phyloP scores from a whole-genome alignment of 2,888 invertebrate genomes.

The Diadegma fenestrale region DNA sequence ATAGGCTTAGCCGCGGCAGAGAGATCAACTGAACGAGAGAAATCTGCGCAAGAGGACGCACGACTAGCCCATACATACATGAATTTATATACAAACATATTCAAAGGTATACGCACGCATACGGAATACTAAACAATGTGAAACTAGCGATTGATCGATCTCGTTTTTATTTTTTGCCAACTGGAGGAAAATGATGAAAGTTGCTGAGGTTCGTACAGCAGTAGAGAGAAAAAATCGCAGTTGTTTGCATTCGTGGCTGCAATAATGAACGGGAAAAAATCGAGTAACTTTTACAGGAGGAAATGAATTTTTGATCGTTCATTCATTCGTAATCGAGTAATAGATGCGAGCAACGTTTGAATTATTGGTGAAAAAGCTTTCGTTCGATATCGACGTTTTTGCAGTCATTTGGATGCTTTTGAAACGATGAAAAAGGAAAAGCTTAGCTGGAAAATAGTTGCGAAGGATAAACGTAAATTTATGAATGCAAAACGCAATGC shows the following conservation, averaged over 20 bases:
- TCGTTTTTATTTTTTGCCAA: slow-evolving; percentile 16
- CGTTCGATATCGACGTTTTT: background rate
- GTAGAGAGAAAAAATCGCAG: background rate
- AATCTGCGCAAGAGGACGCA: slow-evolving; percentile 60
- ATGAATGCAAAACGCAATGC: background rate
- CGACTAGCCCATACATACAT: slow-evolving; percentile 16
- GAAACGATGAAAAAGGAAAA: background rate
- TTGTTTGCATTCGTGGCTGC: background rate
- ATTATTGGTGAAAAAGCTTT: background rate
- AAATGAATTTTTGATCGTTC: background rate
- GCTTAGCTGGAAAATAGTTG: background rate
- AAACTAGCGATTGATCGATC: slow-evolving; percentile 36
- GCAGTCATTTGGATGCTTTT: background rate
- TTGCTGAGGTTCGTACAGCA: background rate
- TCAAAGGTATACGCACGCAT: background rate
- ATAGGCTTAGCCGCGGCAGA: slow-evolving; percentile 66
- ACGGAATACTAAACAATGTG: slow-evolving; percentile 37
- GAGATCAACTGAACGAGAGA: slow-evolving; percentile 67
- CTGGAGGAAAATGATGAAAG: slow-evolving; percentile 67
- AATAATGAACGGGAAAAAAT: background rate
- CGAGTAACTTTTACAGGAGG: background rate
- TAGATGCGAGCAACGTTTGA: background rate
- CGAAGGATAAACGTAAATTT: slow-evolving; percentile 13
- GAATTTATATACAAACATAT: slow-evolving; percentile 8
- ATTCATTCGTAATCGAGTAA: background rate